Evolutionary conservation across 2,888 invertebrate genomes (phyloP).

Genomic region (Nemotelus pantherinus): DNA sequence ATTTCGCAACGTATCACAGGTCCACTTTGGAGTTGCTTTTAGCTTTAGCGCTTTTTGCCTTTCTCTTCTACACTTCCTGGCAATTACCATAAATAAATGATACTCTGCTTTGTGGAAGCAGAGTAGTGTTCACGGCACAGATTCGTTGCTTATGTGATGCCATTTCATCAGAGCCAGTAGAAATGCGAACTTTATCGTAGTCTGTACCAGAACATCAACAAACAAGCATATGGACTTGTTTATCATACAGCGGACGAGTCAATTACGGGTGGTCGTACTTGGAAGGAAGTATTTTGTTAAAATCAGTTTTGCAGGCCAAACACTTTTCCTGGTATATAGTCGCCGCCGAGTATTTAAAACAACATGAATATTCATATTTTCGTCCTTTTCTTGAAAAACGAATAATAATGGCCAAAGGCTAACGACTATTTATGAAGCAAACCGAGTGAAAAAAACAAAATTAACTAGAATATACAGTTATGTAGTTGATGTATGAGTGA

Average conservation of each 20-base stretch:
- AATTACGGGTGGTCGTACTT: not conserved
- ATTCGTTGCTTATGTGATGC: conserved; percentile 10
- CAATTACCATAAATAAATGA: conserved; percentile 39
- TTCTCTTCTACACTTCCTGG: conserved; percentile 3
- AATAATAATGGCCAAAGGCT: too few species aligned
- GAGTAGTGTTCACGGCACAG: conserved; percentile 22
- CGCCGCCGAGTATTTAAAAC: too few species aligned
- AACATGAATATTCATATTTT: too few species aligned
- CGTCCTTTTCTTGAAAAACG: too few species aligned
- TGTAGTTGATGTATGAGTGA: too few species aligned
- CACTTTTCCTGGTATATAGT: too few species aligned
- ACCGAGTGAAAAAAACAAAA: too few species aligned
- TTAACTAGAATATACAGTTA: too few species aligned
- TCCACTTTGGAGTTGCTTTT: not conserved
- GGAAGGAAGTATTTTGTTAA: not conserved
- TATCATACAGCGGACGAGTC: not conserved
- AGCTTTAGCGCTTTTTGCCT: not conserved
- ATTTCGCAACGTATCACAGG: conserved; percentile 2
- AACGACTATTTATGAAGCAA: too few species aligned
- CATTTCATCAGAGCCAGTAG: not conserved
- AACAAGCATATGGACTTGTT: too few species aligned
- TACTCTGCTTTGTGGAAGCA: not conserved
- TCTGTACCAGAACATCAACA: too few species aligned
- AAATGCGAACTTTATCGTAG: not conserved
- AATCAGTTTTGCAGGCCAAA: too few species aligned